Evolutionary conservation across 30 jellyfish, hydroid and myxozoan species (phyloP).

Genomic region (Aurelia sp.): DNA sequence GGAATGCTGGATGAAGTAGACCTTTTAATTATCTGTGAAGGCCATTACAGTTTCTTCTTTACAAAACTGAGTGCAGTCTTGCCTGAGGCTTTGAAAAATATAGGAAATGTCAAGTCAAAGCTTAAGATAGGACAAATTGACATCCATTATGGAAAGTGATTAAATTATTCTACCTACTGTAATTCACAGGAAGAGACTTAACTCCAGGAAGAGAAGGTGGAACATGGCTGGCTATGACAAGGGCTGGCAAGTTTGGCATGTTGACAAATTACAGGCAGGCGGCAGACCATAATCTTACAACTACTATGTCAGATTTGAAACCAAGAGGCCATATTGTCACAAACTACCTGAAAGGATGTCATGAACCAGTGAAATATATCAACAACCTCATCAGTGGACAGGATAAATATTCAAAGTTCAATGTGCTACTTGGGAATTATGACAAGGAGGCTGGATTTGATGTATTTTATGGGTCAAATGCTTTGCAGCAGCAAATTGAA

Average conservation of each 20-base stretch:
- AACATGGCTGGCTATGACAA: conserved; percentile 86
- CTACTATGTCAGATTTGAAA: not conserved
- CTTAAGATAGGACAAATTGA: no score
- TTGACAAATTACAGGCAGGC: conserved; percentile 68
- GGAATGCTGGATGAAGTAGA: no score
- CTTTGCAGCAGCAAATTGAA: not conserved
- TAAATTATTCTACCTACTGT: no score
- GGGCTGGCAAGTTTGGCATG: conserved; percentile 68
- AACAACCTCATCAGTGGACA: conserved; percentile 13
- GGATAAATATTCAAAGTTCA: conserved; percentile 46
- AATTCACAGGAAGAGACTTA: conserved; percentile 71
- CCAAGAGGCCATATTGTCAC: conserved; percentile 76
- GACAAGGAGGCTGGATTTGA: conserved; percentile 14
- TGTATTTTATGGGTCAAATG: conserved; percentile 56
- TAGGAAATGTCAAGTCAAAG: no score
- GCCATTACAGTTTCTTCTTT: no score
- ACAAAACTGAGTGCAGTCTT: no score
- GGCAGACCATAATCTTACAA: not conserved
- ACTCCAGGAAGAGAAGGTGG: conserved; percentile 89
- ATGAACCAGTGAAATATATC: conserved; percentile 35
- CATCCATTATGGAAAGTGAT: no score
- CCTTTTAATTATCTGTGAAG: no score
- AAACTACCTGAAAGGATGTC: conserved; percentile 25
- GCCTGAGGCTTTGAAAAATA: no score
- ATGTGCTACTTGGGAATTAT: conserved; percentile 56